Evolutionary conservation across 1,140 invertebrate genomes (phyloP).

Genomic region (Littorina saxatilis): DNA sequence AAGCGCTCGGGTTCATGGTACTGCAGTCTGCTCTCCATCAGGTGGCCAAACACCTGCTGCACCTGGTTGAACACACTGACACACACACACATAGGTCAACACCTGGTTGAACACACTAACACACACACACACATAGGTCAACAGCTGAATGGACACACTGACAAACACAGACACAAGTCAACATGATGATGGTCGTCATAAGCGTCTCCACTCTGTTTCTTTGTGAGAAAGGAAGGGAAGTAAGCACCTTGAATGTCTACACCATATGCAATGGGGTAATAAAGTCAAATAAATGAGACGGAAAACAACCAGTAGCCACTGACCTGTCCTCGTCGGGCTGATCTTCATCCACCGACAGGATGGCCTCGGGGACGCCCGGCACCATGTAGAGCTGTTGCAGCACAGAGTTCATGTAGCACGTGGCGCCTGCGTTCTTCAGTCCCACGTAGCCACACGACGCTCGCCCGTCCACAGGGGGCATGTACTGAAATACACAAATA

Average conservation of each 20-base stretch:
- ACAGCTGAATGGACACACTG: background rate
- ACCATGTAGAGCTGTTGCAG: slow-evolving; percentile 75
- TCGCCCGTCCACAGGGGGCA: slow-evolving; percentile 72
- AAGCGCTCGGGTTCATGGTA: slow-evolving; percentile 73
- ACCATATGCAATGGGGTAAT: too few relatives aligned
- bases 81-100: background rate
- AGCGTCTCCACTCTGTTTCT: too few relatives aligned
- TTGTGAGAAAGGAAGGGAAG: too few relatives aligned
- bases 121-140: background rate
- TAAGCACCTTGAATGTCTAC: too few relatives aligned
- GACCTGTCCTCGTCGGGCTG: slow-evolving; percentile 72
- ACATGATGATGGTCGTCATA: too few relatives aligned
- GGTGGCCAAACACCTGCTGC: slow-evolving; percentile 74
- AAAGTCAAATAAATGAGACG: too few relatives aligned
- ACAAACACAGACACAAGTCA: background rate
- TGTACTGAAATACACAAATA: slow-evolving; percentile 60
- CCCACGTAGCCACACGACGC: slow-evolving; percentile 73
- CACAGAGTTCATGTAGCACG: slow-evolving; percentile 76
- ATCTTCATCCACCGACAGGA: slow-evolving; percentile 69
- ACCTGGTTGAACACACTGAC: slow-evolving; percentile 73
- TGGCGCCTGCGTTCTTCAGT: slow-evolving; percentile 75
- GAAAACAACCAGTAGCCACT: background rate
- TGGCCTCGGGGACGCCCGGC: slow-evolving; percentile 70
- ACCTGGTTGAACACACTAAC: background rate
- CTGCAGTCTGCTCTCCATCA: slow-evolving; percentile 73